Conservation (phyloP, 2,888 invertebrate species). For the Lathronympha strigana region DNA sequence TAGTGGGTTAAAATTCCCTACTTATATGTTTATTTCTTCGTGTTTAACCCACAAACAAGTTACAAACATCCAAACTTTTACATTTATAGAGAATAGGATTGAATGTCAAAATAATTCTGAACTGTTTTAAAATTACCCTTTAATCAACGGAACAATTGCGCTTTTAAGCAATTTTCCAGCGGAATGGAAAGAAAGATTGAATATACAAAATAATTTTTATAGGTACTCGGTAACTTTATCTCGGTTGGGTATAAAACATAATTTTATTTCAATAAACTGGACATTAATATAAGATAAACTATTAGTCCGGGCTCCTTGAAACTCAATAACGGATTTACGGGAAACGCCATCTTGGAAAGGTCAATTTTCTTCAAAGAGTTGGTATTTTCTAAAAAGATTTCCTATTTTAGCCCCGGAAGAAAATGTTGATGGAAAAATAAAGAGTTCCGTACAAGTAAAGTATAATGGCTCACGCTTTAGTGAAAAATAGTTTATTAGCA, state of each 20-base stretch:
- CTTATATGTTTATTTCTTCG: no score
- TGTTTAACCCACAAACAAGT: no score
- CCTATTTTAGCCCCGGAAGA: background rate
- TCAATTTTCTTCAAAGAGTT: constrained; percentile 32
- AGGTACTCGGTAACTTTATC: no score
- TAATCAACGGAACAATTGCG: no score
- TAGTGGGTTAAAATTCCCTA: no score
- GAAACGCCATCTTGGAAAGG: constrained; percentile 31
- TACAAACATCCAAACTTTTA: no score
- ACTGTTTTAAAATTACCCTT: no score
- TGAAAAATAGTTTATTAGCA: background rate
- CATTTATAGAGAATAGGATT: no score
- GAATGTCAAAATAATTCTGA: no score
- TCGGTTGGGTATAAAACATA: background rate
- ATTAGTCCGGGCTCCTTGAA: constrained; percentile 21
- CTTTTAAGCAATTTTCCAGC: no score
- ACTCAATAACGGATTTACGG: constrained; percentile 37
- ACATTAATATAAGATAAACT: constrained; percentile 22
- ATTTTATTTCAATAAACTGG: constrained; percentile 1
- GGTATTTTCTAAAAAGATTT: constrained; percentile 36
- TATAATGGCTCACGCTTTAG: background rate
- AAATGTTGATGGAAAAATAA: constrained; percentile 19
- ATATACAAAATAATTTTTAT: no score
- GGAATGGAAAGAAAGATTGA: no score
- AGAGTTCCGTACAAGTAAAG: background rate